These are phyloP conservation scores for Climacteris rufus DNA, from an alignment of 2,113 vertebrate species.

Conservation along the genomic window DNA sequence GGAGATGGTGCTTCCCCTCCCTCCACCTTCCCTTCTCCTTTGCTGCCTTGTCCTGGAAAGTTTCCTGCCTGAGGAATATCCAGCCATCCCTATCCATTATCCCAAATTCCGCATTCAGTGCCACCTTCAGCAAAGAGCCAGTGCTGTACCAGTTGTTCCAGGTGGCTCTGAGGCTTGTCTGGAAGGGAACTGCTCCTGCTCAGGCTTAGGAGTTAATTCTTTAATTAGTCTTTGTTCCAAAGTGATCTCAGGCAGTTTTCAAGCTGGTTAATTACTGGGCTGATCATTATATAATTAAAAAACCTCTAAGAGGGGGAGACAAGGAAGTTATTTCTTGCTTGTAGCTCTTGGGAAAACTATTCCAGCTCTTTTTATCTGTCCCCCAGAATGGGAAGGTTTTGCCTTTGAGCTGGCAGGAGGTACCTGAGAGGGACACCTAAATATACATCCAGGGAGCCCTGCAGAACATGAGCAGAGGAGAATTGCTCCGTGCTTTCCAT, in stretches of 20 bases:
- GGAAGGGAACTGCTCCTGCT: neutral
- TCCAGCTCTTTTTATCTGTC: neutral
- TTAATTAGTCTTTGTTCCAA: neutral
- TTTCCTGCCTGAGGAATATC: neutral
- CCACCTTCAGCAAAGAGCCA: neutral
- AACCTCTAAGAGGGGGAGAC: neutral
- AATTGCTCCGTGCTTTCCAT: neutral
- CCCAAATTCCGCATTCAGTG: neutral
- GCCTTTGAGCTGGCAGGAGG: neutral
- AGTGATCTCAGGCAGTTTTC: neutral
- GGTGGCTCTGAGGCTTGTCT: neutral
- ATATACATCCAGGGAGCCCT: neutral
- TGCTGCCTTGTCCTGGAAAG: neutral
- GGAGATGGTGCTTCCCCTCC: neutral
- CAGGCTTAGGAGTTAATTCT: neutral
- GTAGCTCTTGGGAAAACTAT: neutral
- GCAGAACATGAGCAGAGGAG: neutral
- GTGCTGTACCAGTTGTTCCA: neutral
- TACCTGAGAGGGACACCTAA: neutral
- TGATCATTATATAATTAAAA: neutral
- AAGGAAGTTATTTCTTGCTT: neutral
- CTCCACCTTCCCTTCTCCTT: neutral
- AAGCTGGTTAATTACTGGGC: neutral
- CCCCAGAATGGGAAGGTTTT: neutral
- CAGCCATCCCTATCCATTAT: neutral